Base-by-base conservation (phyloP, 2,888 invertebrate genomes). In the Tiliacea citrago region DNA sequence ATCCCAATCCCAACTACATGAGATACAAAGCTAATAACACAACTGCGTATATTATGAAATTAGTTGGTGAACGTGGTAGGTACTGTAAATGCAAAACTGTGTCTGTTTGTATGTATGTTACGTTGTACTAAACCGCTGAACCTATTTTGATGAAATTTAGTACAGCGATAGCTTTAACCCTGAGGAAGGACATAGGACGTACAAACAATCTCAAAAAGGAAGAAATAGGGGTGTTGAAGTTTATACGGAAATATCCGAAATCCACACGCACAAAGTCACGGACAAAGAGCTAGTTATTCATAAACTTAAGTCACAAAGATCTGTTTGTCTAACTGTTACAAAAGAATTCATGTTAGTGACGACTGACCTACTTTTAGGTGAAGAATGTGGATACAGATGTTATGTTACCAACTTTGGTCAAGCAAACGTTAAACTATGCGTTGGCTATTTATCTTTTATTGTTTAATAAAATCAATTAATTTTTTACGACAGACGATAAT, bases 1-100 rank as follows among this genome's bases (percentile, higher is more conserved):
- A 93, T 92, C 88, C 87, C 76, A 93, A 93, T 92, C 88, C 87
- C 76, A 84, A 82, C 88, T 81, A 88, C 85, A 89, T 87, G 86
- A 89, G 87, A 83, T 87, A 90, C 84, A 83, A 83, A 86, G 86
- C 90, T 88, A 91, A 92, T 91, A 90, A 89, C 89, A 86, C 82
- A 68, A 47, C 68, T 68, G 53, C 29, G 63, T 69, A 69, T 51
- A 45, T 18, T 51, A 51, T 68, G 68, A 70, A 76, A 73, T 49
- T 35, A 72, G 83, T 79, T 82, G 68, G 66, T 74, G 70, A 42
- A 42, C 60, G 73, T 77, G 6, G n/a, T 13, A 51, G n/a, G 13
- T 21, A 47, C 29, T 45, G 29, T 47, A 29, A 21, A 24, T 62
- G 13, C 10, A 16, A 42, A n/a, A 29, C 1, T n/a, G 10, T 18